Percentiles rank a stretch among this genome's conserved stretches.
phyloP scores from a whole-genome alignment of 2,797 vertebrate species.

The Diplodus puntazzo region DNA sequence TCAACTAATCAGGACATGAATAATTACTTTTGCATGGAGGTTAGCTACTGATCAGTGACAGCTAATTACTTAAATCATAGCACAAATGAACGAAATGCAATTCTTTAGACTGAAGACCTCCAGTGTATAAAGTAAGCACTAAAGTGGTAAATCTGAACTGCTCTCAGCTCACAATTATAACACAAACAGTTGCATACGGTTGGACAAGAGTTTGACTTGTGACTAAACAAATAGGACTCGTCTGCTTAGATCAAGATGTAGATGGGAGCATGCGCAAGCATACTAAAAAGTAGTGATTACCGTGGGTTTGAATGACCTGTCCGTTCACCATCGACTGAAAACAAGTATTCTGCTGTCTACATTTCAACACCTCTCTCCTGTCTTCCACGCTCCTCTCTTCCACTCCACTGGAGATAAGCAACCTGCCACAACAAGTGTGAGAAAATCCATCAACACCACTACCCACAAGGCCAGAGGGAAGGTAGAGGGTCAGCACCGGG shows the following conservation, averaged over 20 bases:
- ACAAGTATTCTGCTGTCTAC: constrained; percentile 8
- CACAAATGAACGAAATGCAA: no score
- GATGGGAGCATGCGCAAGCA: not conserved
- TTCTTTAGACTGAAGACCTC: no score
- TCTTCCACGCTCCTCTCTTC: constrained; percentile 16
- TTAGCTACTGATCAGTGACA: no score
- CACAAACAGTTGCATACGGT: no score
- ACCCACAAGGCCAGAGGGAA: constrained; percentile 70
- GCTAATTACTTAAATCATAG: no score
- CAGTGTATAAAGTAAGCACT: no score
- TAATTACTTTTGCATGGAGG: no score
- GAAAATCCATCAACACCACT: constrained; percentile 72
- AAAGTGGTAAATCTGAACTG: no score
- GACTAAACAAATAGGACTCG: not conserved
- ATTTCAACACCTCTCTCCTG: constrained; percentile 39
- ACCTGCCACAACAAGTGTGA: constrained; percentile 65
- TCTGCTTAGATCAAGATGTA: not conserved
- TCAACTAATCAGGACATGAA: no score
- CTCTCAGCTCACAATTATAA: no score
- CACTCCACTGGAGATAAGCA: constrained; percentile 50
- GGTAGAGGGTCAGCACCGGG: constrained; percentile 53
- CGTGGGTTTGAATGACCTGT: not conserved
- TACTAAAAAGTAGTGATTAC: not conserved
- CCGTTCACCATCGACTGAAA: not conserved
- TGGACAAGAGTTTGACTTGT: no score